Conservation (phyloP, 2,113 vertebrate genomes). For the Orthonyx spaldingii region DNA sequence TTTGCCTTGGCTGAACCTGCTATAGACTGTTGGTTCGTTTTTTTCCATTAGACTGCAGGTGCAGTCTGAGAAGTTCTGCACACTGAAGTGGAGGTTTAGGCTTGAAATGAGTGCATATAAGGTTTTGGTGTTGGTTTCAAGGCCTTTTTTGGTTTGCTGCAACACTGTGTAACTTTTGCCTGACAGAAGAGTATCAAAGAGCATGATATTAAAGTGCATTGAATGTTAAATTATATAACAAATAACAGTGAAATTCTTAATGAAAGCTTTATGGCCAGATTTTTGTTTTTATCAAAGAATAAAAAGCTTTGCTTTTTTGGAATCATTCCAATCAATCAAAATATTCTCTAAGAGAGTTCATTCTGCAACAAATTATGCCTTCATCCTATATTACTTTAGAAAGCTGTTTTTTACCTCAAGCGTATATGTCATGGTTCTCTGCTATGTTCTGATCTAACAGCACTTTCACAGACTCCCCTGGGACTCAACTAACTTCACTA, state of each 20-base stretch:
- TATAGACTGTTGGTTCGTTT: neutral
- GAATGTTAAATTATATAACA: neutral
- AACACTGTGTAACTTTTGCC: neutral
- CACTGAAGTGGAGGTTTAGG: neutral
- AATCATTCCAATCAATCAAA: neutral
- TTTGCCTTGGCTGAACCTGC: neutral
- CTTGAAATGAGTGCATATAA: neutral
- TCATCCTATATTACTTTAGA: neutral
- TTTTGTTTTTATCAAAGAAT: neutral
- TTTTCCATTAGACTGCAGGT: neutral
- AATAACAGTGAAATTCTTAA: neutral
- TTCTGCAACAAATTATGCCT: neutral
- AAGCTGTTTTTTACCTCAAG: neutral
- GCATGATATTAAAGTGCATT: neutral
- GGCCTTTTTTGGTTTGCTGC: neutral
- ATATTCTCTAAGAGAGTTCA: neutral
- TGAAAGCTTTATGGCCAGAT: neutral
- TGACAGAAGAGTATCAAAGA: neutral
- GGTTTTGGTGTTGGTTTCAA: neutral
- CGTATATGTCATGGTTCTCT: neutral
- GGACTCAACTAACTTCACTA: neutral
- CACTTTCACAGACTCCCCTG: neutral
- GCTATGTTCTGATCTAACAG: neutral
- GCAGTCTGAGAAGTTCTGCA: neutral
- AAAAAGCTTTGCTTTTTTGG: neutral